Base-by-base conservation (phyloP, 1,140 invertebrate species). In the Philotrypesis tridentata region DNA sequence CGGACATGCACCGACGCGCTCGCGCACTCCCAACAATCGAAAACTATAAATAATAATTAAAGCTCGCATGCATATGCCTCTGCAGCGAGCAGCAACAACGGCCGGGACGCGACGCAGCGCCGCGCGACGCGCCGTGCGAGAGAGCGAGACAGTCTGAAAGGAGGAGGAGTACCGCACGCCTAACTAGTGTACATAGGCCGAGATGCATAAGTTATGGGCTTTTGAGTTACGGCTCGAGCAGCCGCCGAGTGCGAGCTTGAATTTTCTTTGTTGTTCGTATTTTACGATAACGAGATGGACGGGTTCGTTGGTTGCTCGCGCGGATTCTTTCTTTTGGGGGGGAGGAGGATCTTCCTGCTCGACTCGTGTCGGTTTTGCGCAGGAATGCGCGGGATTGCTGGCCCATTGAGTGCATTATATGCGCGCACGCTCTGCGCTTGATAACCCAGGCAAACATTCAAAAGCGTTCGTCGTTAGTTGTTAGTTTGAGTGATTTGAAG, bases 1-100 rank as follows among this genome's bases (percentile, higher is more conserved):
- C 9, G 33, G 67, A 2, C 33, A 23, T 37, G 25, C 37, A 43
- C 31, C 70, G 83, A 85, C 77, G 77, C 61, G 76, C 61, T 71
- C 75, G 83, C 77, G 40, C 55, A 6, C 74, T 27, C 29, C 43
- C 80, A 83, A 86, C 86, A 87, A 88, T 87, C 83, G 86, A 84
- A 82, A 85, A 86, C 87, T 83, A 88, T 88, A 88, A 88, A 88
- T 87, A 88, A 87, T 88, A 88, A 88, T 88, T 88, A 87, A 86
- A 87, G 86, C 74, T 48, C 73, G 72, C 71, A 27, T 29, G 72
- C 61, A n/a, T 21, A 17, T 27, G 23, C 14, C 40, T 43, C 40
- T 55, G 48, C 21, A 55, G 6, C 40, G 9, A 43, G 40, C 48
- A 55, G 21, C 7, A 55, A 17, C 48, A 1, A 12, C 40, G 21